Base-by-base conservation (phyloP, 1,140 invertebrate genomes). In the Drosophila sproati region DNA sequence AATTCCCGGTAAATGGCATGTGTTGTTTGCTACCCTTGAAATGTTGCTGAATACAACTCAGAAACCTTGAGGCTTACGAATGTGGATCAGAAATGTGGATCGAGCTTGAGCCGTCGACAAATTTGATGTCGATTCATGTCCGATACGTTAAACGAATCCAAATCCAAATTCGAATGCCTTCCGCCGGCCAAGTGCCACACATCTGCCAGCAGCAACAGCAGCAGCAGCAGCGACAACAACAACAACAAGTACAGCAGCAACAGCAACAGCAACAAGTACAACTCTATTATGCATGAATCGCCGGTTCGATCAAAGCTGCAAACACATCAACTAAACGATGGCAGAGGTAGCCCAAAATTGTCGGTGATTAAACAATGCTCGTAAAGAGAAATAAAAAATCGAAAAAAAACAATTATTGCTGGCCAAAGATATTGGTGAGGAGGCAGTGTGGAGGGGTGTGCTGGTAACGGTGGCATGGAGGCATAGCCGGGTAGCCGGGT, bases 291-390 rank as follows among this genome's bases (percentile, higher is more conserved):
- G 60, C 54, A 71, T 57, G 52, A 28, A 60, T 35, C 32, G 54
- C 45, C 68, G 68, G 59, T 52, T 51, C 63, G 60, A 77, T 77
- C 69, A 72, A 77, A 77, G 55, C 39, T 39, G 48, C 48, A 64
- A 75, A 64, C 67, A 63, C 67, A 64, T 64, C 55, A 64, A 37
- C 29, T 57, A 59, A 71, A 64, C 41, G 62, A 54, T 66, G 51
- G 61, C 69, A 51, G 54, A 57, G 64, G 67, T 35, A 61, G 50
- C 56, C 72, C 47, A 69, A 75, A 59, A 47, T 62, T 71, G 68
- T 69, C 61, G 73, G 73, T 71, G 73, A 76, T 76, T 76, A 76
- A 76, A 75, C 73, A 71, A 68, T 60, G 39, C 43, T 56, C 69
- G 61, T 64, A 67, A 73, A 60, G 20, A 20, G 20, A 20, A 20